Conservation (phyloP, 2,888 invertebrate genomes). For the Lasioglossum marginatum region DNA sequence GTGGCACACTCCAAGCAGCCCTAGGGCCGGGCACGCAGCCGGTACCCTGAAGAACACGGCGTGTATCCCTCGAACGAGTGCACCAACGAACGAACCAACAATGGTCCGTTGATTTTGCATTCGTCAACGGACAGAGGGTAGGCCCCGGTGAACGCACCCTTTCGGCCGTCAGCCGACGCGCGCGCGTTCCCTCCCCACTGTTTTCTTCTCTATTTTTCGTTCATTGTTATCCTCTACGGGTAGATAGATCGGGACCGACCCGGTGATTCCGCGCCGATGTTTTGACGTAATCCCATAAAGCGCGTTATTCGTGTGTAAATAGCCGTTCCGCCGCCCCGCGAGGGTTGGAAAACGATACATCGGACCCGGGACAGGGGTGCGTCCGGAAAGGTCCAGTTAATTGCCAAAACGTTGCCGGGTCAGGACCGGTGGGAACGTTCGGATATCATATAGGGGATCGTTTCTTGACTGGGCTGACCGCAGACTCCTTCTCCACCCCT, state of each 20-base stretch:
- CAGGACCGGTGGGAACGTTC: slow-evolving; percentile 58
- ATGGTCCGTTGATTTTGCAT: slow-evolving; percentile 81
- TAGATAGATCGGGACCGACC: slow-evolving; percentile 47
- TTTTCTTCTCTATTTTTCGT: slow-evolving; percentile 63
- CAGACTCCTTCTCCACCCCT: not conserved
- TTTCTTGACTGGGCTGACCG: slow-evolving; percentile 24
- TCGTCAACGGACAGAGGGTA: slow-evolving; percentile 59
- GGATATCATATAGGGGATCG: not conserved
- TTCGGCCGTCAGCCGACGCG: slow-evolving; percentile 38
- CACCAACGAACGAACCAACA: slow-evolving; percentile 65
- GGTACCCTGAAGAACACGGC: slow-evolving; percentile 43
- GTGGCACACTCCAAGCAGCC: slow-evolving; percentile 39
- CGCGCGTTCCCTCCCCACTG: slow-evolving; percentile 48
- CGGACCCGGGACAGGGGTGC: slow-evolving; percentile 10
- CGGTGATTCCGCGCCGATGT: slow-evolving; percentile 76
- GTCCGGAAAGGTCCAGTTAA: slow-evolving; percentile 47
- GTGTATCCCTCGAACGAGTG: slow-evolving; percentile 54
- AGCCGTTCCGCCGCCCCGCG: slow-evolving; percentile 61
- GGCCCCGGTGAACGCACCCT: slow-evolving; percentile 58
- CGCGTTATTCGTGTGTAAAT: slow-evolving; percentile 82
- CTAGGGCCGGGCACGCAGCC: slow-evolving; percentile 35
- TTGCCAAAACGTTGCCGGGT: slow-evolving; percentile 59
- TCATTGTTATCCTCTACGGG: slow-evolving; percentile 63
- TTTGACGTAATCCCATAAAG: slow-evolving; percentile 83
- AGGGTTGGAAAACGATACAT: slow-evolving; percentile 66